Conservation (phyloP, 2,888 invertebrate species). For the Cryptocephalus primarius region DNA sequence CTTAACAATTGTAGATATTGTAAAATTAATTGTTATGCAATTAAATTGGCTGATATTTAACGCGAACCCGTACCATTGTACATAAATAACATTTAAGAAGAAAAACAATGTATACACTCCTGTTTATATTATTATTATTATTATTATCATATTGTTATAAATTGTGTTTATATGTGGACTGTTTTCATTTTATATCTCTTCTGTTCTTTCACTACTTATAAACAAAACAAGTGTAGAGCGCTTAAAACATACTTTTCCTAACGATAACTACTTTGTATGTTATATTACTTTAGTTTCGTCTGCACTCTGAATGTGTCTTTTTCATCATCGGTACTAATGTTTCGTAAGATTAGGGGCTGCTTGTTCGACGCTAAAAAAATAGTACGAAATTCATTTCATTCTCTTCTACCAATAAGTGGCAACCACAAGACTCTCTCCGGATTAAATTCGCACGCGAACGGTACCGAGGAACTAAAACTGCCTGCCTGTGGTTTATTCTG, state of each 20-base stretch:
- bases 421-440: neutral
- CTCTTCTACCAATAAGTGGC: neutral
- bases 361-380: neutral
- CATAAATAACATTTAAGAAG: constrained; percentile 26
- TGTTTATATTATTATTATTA: constrained; percentile 26
- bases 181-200: constrained; percentile 27
- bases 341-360: constrained; percentile 9
- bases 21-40: constrained; percentile 22
- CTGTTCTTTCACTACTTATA: constrained; percentile 19
- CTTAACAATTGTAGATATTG: constrained; percentile 21
- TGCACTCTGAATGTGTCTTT: constrained; percentile 14
- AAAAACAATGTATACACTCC: constrained; percentile 29
- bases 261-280: too few relatives aligned
- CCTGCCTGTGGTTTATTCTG: too few relatives aligned
- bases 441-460: too few relatives aligned
- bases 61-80: constrained; percentile 21
- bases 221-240: constrained; percentile 10
- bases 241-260: constrained; percentile 1
- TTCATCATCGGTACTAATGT: constrained; percentile 15
- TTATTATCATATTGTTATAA: constrained; percentile 29
- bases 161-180: constrained; percentile 33
- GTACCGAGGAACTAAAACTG: too few relatives aligned
- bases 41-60: constrained; percentile 21
- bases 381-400: too few relatives aligned
- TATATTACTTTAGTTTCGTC: neutral